Base-by-base conservation (phyloP, 2,888 invertebrate genomes). In the Agelastica alni region DNA sequence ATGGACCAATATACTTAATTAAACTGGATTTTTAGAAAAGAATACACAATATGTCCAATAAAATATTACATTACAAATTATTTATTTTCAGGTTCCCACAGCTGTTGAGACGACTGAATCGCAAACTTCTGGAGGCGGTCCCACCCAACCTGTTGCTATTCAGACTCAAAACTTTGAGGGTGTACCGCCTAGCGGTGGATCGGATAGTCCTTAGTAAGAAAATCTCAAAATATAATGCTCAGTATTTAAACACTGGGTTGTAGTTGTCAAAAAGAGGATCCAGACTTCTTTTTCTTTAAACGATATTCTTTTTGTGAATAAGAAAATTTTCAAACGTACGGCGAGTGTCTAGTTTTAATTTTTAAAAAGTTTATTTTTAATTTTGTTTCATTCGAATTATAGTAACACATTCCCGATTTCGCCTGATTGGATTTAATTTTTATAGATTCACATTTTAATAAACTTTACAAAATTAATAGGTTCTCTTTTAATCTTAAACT, bases 121-220 rank as follows among this genome's bases (percentile, higher is more conserved):
- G 2, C 77, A 77, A 56, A 71, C 72, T 13, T 66, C 66, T 5
- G 56, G 55, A 10, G 61, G 57, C 5, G 39, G 26, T 17, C 37
- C 36, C n/a, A 28, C 30, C 1, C 48, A 48, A 17, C 22, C 12
- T 13, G 70, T 63, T 16, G 64, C 64, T 14, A 66, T 60, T 46
- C 69, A 75, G 53, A 75, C 74, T 7, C 65, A 65, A 22, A 72
- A 74, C 48, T 56, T 63, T 32, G 46, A 53, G 16, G 51, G 56
- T 58, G 59, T 70, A 30, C 68, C 65, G 7, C 74, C 75, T 0
- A 58, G 64, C n/a, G 76, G 77, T 13, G 76, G 73, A n/a, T 67
- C 75, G 2, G 77, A 76, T 59, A 68, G 69, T 41, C 67, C 64
- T 12, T 70, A 64, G 46, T 44, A 14, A 42, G 14, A 46, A 39